Evolutionary conservation across 2,113 vertebrate species (phyloP), one percentile per base, ranked within the genome.

Genomic region (Myrmecobius fasciatus): DNA sequence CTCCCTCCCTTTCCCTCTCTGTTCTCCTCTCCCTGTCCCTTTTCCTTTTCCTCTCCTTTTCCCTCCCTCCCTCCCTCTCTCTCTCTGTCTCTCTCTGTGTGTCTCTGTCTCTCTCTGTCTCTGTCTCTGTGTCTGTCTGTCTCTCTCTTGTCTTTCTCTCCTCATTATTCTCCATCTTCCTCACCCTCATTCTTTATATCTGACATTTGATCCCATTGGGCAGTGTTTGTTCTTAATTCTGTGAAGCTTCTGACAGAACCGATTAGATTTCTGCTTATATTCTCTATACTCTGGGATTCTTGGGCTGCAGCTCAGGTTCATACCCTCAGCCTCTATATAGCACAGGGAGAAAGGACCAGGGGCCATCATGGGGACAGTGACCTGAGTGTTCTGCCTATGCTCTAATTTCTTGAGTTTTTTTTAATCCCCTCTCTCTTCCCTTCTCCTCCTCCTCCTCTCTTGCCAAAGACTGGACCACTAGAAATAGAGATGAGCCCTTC

Each of bases 161-260:
- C 49, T 51, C 14, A 20, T 24, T 53, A 24, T 24, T 10, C 49
- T 53, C 53, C 1, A 5, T 67, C 56, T 67, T 25, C 36, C 25
- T 89, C 60, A 88, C 88, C 47, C 51, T 49, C 25, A 5, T 93
- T 28, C 49, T 95, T 97, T 94, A 89, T 83, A 93, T 94, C 52
- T 54, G 49, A 96, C 90, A 95, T 96, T 91, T 95, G 91, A 94
- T 25, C 53, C 67, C 46, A 60, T 26, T 43, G 91, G 89, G 67
- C 24, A 51, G 52, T 93, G 94, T 95, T 94, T 83, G 90, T 94
- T 54, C 89, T 1, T 43, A 93, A 94, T 95, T 43, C 17, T 89
- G 36, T 75, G 36, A 91, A 56, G 46, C 90, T 96, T 91, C 92
- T 8, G 43, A 60, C 20, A 31, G 53, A 92, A 91, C 24, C 93